Evolutionary conservation across 2,797 vertebrate species (phyloP), one percentile per base, ranked within the genome.

Genomic region (Pelobates cultripes): DNA sequence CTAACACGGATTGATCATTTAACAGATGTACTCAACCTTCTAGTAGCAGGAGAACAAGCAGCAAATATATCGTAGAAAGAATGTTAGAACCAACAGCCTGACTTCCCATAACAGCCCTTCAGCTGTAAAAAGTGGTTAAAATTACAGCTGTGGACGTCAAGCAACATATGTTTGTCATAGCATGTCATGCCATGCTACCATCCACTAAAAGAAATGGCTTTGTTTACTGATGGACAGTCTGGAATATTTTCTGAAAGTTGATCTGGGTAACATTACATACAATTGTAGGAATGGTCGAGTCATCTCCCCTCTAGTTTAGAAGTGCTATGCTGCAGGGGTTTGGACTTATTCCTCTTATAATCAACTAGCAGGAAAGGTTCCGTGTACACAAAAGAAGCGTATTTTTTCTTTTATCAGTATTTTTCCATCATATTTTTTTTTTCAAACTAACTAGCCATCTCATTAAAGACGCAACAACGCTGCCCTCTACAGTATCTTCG

Each of bases 401-500:
- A 40, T n/a, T 68, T 71, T 72, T 53, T 57, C n/a, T 42, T 73
- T 73, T 64, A 68, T 67, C 41, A 42, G n/a, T 74, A 69, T 80
- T 74, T 67, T 74, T 60, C 43, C 13, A 42, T 9, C 44, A 28
- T 5, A 45, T 57, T 60, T 44, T 60, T 40, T 51, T 51, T 1
- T 40, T 12, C 14, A 7, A 68, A 14, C 9, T 44, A 57, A 68
- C 70, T 74, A 67, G 67, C 13, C 47, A 28, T 45, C 7, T 78
- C 17, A 47, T 70, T 42, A 83, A 89, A 78, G 14, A 57, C 51
- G 51, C 73, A 82, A 88, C 84, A 83, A 88, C 84, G 89, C 89
- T 94, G 93, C 92, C 92, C 89, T 92, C 93, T 93, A 73, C 90
- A 90, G 91, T 85, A 82, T 85, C 45, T 13, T 0, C 0, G 3